Conservation (phyloP, 2,113 vertebrate genomes). For the Podarcis muralis region DNA sequence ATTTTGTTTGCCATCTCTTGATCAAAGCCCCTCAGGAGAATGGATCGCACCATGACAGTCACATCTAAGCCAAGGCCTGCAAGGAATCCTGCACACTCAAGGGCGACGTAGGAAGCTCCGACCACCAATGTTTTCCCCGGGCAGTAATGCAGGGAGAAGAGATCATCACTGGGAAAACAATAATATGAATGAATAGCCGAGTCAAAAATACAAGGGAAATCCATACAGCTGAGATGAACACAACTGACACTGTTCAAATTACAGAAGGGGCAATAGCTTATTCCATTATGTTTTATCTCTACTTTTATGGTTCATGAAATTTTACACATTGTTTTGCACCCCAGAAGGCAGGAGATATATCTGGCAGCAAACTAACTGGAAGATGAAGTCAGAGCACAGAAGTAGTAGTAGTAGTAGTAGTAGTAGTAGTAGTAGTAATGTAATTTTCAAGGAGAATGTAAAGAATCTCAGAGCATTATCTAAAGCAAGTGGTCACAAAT, state of each 20-base stretch:
- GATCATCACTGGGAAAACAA: slow-evolving; percentile 78
- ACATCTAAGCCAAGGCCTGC: slow-evolving; percentile 81
- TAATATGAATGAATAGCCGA: slow-evolving; percentile 1
- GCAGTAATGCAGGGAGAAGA: slow-evolving; percentile 83
- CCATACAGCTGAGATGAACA: neutral
- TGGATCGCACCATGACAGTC: slow-evolving; percentile 83
- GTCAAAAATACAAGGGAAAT: neutral
- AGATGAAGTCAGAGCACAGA: neutral
- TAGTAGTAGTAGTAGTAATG: neutral
- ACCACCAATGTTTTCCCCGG: slow-evolving; percentile 84
- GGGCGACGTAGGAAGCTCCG: slow-evolving; percentile 84
- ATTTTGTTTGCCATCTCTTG: slow-evolving; percentile 84
- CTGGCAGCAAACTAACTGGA: neutral
- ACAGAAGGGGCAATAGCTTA: neutral
- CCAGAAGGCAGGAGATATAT: neutral
- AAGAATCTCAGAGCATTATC: no score
- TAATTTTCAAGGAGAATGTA: neutral
- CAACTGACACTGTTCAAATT: no score
- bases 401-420: neutral
- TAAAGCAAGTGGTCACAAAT: neutral
- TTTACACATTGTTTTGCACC: neutral
- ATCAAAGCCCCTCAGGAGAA: slow-evolving; percentile 83
- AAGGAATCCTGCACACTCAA: slow-evolving; percentile 86
- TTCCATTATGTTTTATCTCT: neutral
- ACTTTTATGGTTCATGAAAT: neutral